These are phyloP conservation scores for Oncorhynchus masou DNA, from an alignment of 2,113 vertebrate species.

Conservation along the genomic window DNA sequence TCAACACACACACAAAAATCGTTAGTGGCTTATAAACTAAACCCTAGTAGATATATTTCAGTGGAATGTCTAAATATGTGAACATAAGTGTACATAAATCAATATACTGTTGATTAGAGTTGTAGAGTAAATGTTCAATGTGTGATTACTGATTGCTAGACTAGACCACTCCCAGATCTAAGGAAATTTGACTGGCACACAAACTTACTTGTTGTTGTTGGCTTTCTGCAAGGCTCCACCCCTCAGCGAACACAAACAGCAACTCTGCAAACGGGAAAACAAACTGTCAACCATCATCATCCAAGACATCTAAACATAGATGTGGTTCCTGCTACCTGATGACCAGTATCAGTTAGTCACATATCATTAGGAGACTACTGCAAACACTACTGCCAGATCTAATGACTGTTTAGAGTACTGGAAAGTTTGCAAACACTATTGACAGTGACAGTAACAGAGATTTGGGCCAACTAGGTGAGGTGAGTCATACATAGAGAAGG, in stretches of 20 bases:
- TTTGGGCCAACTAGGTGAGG: not conserved
- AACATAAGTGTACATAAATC: no score
- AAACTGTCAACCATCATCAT: not conserved
- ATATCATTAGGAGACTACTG: not conserved
- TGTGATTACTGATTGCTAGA: not conserved
- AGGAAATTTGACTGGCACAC: no score
- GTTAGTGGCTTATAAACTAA: no score
- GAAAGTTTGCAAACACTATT: not conserved
- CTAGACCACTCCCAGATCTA: no score
- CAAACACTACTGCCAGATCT: not conserved
- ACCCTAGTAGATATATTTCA: not conserved
- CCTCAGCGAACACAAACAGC: slow-evolving; percentile 92
- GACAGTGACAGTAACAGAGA: not conserved
- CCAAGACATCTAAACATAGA: not conserved
- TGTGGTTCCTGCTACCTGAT: no score
- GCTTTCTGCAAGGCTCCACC: slow-evolving; percentile 95
- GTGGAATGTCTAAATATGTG: no score
- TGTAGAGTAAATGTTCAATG: no score
- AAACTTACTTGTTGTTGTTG: slow-evolving; percentile 90
- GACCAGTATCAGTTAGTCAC: not conserved
- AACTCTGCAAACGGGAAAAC: slow-evolving; percentile 75
- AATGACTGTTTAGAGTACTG: not conserved
- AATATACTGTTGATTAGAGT: no score
- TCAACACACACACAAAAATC: no score
- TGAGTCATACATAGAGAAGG: not conserved